A percentile compares a stretch with the other conserved stretches of the same genome.
phyloP scores from a whole-genome alignment of 2,113 vertebrate species.

The Eleginops maclovinus region DNA sequence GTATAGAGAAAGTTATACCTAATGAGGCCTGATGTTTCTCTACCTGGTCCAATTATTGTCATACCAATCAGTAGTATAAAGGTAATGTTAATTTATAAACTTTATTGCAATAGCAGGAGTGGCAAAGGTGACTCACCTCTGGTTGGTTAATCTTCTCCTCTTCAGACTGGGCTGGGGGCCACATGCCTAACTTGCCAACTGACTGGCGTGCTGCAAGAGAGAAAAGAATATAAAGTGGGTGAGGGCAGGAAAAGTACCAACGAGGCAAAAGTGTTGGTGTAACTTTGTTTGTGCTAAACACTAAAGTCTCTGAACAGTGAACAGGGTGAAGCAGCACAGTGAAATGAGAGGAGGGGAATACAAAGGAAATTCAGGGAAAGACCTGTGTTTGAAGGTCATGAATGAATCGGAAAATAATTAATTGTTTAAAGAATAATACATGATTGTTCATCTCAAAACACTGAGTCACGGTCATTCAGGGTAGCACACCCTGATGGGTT shows the following conservation, averaged over 20 bases:
- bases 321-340: not conserved
- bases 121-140: constrained; percentile 66
- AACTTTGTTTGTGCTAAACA: constrained; percentile 21
- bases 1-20: not conserved
- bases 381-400: not conserved
- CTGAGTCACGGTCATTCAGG: constrained; percentile 33
- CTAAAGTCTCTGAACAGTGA: constrained; percentile 22
- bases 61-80: not conserved
- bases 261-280: constrained; percentile 16
- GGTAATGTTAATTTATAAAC: not conserved
- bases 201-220: constrained; percentile 80
- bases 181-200: constrained; percentile 81
- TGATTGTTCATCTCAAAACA: constrained; percentile 9
- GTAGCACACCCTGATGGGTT: constrained; percentile 43
- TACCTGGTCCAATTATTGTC: not conserved
- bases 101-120: not conserved
- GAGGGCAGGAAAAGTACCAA: not conserved
- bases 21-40: constrained; percentile 1
- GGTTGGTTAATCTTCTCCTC: constrained; percentile 33
- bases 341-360: not conserved
- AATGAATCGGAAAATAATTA: constrained; percentile 10
- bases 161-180: constrained; percentile 81
- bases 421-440: constrained; percentile 12
- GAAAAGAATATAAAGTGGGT: constrained; percentile 12
- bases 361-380: not conserved